phyloP scores from a whole-genome alignment of 2,888 invertebrate genomes.

The Sthenelais limicola region DNA sequence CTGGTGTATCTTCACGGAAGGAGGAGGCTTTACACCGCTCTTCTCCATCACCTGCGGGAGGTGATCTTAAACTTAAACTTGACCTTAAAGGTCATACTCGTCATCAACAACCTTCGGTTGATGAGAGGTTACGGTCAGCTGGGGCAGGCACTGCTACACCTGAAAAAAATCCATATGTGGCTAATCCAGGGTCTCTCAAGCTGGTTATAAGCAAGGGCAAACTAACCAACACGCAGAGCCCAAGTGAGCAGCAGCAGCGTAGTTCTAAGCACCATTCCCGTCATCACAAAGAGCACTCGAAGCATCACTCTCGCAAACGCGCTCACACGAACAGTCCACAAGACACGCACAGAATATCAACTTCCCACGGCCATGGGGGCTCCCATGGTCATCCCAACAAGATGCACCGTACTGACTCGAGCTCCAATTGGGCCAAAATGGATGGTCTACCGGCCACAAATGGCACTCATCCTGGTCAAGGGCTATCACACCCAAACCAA shows the following conservation, averaged over 20 bases:
- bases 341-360: neutral
- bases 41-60: neutral
- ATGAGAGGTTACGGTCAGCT: neutral
- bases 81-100: constrained; percentile 32
- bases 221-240: constrained; percentile 11
- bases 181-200: constrained; percentile 22
- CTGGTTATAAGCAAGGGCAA: constrained; percentile 27
- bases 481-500: too few species aligned
- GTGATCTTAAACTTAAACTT: constrained; percentile 31
- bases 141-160: neutral
- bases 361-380: neutral
- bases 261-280: constrained; percentile 14
- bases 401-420: constrained; percentile 23
- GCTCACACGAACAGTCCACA: constrained; percentile 10
- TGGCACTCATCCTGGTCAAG: constrained; percentile 14
- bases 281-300: constrained; percentile 26
- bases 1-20: neutral
- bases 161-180: neutral
- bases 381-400: constrained; percentile 14
- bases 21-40: constrained; percentile 3
- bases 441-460: neutral
- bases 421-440: neutral
- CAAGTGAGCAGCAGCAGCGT: neutral
- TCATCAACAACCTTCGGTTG: neutral
- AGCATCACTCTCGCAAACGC: constrained; percentile 29